phyloP scores from a whole-genome alignment of 2,888 invertebrate genomes.

The Pristionchus exspectatus region DNA sequence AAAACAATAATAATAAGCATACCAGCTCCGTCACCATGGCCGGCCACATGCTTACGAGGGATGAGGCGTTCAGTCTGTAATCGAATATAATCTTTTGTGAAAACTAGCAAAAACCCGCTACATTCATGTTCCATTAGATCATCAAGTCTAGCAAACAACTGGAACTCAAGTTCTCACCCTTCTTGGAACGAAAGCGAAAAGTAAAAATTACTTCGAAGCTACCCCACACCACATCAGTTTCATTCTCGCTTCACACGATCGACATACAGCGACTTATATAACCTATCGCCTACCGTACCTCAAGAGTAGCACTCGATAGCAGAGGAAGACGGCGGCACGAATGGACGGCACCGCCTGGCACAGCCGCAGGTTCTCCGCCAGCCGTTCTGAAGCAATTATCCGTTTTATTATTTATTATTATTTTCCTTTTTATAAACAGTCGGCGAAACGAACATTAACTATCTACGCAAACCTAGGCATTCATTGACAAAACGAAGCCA shows the following conservation, averaged over 20 bases:
- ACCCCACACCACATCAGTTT: too few species aligned
- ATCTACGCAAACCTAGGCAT: too few species aligned
- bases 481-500: not conserved
- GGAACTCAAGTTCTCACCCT: too few species aligned
- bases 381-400: constrained; percentile 84
- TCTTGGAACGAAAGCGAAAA: too few species aligned
- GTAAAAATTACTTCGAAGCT: too few species aligned
- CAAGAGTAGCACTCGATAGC: constrained; percentile 90
- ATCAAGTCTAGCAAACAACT: not conserved
- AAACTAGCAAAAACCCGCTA: not conserved
- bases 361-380: constrained; percentile 89
- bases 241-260: not conserved
- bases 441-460: too few species aligned
- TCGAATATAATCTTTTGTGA: not conserved
- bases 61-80: constrained; percentile 83
- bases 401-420: not conserved
- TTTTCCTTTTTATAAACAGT: too few species aligned
- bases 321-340: constrained; percentile 90
- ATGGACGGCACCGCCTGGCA: constrained; percentile 85
- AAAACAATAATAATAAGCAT: constrained; percentile 51
- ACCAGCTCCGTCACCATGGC: constrained; percentile 92
- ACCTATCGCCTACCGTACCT: too few species aligned
- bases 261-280: not conserved
- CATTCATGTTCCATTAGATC: not conserved
- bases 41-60: constrained; percentile 92